Base-by-base conservation (phyloP, 2,888 invertebrate genomes). In the Hipparchia sbordonii region DNA sequence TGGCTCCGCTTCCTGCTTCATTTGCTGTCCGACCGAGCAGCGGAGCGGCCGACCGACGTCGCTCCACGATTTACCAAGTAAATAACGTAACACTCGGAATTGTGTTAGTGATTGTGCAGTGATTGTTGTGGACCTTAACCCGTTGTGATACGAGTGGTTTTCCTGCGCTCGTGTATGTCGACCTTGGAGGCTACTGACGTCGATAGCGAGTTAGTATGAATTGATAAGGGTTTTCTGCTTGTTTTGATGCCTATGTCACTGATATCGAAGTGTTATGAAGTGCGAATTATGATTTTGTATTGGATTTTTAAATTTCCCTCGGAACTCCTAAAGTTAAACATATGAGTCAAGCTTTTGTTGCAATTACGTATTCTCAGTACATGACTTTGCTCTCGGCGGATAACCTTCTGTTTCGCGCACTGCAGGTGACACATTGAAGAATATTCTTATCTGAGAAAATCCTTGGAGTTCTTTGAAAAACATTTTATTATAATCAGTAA, bases 21-120 rank as follows among this genome's bases (percentile, higher is more conserved):
- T 88, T 91, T 87, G 87, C 85, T 82, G 80, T 82, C 80, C 78
- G 79, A 77, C 76, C 84, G 80, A 74, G 81, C 82, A 69, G 74
- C 81, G 81, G 85, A 67, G 78, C 85, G 83, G 85, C 85, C 90
- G 89, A 83, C 69, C 77, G 74, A 65, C 12, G 66, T 72, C 13
- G n/a, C 45, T 13, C 8, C 59, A n/a, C 12, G 6, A 23, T 39
- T 54, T 60, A 60, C 39, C 59, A 60, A 33, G 33, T 12, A 6
- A 60, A 48, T n/a, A 62, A 62, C 57, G 23, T 23, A 57, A 8
- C 23, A 48, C 46, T 5, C 23, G 10, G 48, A 10, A 45, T 10
- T 77, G 33, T 33, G 33, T 59, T 10, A 10, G 73, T 62, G 77
- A 78, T 79, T 79, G 72, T 78, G 75, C 63, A 72, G 74, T 73